A percentile compares a stretch with the other conserved stretches of the same genome.
Evolutionary conservation across 2,888 invertebrate genomes (phyloP).

Genomic region (Oxyteleia sp.): DNA sequence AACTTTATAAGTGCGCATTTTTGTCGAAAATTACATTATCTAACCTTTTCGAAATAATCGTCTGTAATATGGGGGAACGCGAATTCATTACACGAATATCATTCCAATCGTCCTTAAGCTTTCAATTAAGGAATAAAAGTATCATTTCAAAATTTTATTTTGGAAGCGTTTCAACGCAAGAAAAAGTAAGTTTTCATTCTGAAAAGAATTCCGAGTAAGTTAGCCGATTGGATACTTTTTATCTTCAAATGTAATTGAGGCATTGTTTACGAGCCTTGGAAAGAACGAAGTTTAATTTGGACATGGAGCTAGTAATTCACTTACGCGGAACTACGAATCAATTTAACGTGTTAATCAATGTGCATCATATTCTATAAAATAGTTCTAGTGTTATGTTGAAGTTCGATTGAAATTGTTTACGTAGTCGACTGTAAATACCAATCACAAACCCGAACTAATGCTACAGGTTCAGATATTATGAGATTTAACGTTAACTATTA

Average conservation of each 20-base stretch:
- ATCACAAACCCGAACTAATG: neutral
- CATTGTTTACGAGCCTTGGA: constrained; percentile 29
- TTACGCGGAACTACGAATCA: constrained; percentile 15
- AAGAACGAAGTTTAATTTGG: constrained; percentile 38
- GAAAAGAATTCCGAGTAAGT: constrained; percentile 16
- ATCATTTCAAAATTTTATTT: constrained; percentile 10
- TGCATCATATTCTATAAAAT: constrained; percentile 20
- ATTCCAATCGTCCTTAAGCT: neutral
- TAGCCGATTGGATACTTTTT: constrained; percentile 29
- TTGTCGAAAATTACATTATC: neutral
- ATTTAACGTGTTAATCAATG: constrained; percentile 35
- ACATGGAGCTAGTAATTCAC: constrained; percentile 31
- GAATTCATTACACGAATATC: neutral
- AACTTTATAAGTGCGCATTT: neutral
- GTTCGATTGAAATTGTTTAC: constrained; percentile 22
- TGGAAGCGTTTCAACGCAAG: constrained; percentile 7
- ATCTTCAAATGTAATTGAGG: constrained; percentile 39
- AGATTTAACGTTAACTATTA: too few relatives aligned
- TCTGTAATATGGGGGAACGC: neutral
- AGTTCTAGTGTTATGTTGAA: constrained; percentile 1
- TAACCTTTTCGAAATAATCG: neutral
- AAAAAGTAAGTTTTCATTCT: constrained; percentile 19
- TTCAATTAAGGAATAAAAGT: constrained; percentile 9
- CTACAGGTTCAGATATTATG: neutral
- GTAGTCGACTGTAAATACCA: neutral